Percentiles rank a stretch among this genome's conserved stretches.
These are phyloP conservation scores for Triops longicaudatus DNA, from an alignment of 1,140 invertebrate genomes.

Conservation along the genomic window DNA sequence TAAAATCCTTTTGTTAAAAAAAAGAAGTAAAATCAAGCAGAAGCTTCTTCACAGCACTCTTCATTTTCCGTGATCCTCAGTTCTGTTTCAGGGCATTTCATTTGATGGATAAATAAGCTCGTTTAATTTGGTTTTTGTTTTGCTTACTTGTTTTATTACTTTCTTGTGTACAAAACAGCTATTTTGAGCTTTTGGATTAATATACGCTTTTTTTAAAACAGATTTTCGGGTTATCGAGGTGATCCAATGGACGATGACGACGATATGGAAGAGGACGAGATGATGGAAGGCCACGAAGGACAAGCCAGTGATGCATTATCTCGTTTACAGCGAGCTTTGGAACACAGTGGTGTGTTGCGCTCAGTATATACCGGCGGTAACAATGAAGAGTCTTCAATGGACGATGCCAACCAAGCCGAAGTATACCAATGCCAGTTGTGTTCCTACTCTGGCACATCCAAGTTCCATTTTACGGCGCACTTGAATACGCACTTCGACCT, in stretches of 20 bases:
- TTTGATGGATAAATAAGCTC: no score
- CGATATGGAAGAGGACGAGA: constrained; percentile 25
- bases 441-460: constrained; percentile 39
- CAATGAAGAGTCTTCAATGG: constrained; percentile 23
- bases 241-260: constrained; percentile 26
- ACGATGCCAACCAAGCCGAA: constrained; percentile 25
- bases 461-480: constrained; percentile 45
- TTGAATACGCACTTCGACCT: constrained; percentile 46
- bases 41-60: no score
- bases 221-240: constrained; percentile 3
- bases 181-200: not conserved
- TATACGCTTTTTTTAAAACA: not conserved
- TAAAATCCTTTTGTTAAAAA: no score
- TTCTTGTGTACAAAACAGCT: not conserved
- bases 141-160: not conserved
- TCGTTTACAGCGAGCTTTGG: constrained; percentile 33
- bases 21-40: no score
- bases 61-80: no score
- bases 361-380: constrained; percentile 10
- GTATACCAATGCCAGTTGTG: constrained; percentile 39
- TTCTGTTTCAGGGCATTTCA: no score
- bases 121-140: no score
- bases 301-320: constrained; percentile 30
- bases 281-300: not conserved
- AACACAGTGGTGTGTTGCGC: constrained; percentile 28